phyloP scores from a whole-genome alignment of 1,140 invertebrate species.

The Eufriesea mexicana region DNA sequence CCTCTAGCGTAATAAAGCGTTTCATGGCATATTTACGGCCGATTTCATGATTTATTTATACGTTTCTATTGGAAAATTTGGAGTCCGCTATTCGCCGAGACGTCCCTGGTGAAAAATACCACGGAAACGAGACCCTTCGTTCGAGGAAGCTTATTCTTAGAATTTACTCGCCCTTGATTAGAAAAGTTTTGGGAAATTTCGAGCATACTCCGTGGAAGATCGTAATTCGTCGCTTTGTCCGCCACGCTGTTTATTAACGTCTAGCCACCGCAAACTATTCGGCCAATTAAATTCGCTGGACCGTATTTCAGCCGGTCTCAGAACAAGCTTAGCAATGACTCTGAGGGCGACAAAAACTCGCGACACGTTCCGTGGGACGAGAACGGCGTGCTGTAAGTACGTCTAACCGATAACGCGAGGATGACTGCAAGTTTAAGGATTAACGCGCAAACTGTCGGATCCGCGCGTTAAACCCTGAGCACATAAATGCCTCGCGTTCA shows the following conservation, averaged over 20 bases:
- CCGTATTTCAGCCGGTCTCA: not conserved
- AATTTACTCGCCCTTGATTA: not conserved
- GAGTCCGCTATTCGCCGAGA: not conserved
- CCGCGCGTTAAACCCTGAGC: conserved; percentile 2
- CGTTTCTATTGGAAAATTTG: not conserved
- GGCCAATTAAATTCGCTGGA: not conserved
- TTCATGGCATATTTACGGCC: conserved; percentile 32
- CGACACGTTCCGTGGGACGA: not conserved
- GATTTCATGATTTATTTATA: conserved; percentile 16
- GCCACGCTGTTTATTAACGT: no score
- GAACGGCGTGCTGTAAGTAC: not conserved
- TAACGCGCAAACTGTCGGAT: conserved; percentile 10
- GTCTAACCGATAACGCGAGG: not conserved
- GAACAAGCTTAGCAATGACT: not conserved
- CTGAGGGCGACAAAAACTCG: not conserved
- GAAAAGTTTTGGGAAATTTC: not conserved
- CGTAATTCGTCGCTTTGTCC: no score
- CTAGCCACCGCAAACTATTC: not conserved
- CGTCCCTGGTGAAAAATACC: not conserved
- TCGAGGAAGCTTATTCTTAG: no score
- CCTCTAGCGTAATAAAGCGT: conserved; percentile 41
- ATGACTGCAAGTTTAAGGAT: conserved; percentile 10
- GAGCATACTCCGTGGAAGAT: no score
- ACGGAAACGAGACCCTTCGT: not conserved
- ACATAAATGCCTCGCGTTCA: not conserved